These are phyloP conservation scores for Amazona vittata DNA, from an alignment of 2,113 vertebrate genomes.

Conservation along the genomic window DNA sequence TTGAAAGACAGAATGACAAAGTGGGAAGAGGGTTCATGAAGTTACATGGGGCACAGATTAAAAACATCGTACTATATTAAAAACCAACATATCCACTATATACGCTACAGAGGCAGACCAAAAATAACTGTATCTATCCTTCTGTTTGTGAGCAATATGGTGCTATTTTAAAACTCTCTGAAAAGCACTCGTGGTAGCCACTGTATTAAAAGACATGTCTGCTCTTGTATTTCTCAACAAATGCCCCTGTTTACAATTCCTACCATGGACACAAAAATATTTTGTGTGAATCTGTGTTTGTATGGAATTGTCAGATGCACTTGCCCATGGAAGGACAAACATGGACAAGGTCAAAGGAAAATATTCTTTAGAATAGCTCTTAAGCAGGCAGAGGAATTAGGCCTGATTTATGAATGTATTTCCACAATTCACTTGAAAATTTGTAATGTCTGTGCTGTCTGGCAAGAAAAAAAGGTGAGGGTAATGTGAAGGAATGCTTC, in stretches of 20 bases:
- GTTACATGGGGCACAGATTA: background rate
- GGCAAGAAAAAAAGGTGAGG: slow-evolving; percentile 72
- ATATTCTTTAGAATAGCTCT: slow-evolving; percentile 69
- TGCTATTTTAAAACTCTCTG: background rate
- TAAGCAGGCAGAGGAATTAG: slow-evolving; percentile 74
- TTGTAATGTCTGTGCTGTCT: slow-evolving; percentile 80
- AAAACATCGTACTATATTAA: background rate
- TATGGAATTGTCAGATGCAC: background rate
- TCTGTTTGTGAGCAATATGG: background rate
- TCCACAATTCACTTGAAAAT: slow-evolving; percentile 86
- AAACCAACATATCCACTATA: background rate
- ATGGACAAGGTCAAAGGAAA: slow-evolving; percentile 79
- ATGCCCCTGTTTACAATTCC: slow-evolving; percentile 45
- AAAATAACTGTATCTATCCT: background rate
- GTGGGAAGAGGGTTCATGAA: background rate
- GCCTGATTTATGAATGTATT: slow-evolving; percentile 85
- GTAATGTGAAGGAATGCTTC: slow-evolving; percentile 80
- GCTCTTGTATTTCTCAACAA: slow-evolving; percentile 52
- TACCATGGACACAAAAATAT: background rate
- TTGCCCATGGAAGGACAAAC: slow-evolving; percentile 67
- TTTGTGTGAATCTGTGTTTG: slow-evolving; percentile 2
- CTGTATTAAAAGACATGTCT: slow-evolving; percentile 34
- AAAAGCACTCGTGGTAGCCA: background rate
- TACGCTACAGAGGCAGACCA: background rate
- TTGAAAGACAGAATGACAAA: background rate